A percentile compares a stretch with the other conserved stretches of the same genome.
phyloP scores from a whole-genome alignment of 2,113 vertebrate genomes.

The Daphoenositta chrysoptera region DNA sequence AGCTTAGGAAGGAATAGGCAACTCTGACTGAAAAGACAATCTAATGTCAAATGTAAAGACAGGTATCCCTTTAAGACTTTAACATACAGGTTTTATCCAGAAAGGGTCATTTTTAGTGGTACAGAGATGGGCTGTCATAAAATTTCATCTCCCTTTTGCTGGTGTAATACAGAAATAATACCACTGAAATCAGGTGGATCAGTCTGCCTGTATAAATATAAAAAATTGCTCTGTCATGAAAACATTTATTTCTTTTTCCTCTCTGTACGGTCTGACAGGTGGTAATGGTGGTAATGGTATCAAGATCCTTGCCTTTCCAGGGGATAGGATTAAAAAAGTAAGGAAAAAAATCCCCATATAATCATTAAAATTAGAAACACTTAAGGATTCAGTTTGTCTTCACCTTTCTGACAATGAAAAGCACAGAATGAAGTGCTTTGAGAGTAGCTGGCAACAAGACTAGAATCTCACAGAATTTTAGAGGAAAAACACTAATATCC shows the following conservation, averaged over 20 bases:
- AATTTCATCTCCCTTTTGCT: neutral
- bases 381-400: neutral
- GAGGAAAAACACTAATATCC: neutral
- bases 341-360: neutral
- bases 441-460: neutral
- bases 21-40: neutral
- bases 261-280: neutral
- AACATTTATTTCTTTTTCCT: neutral
- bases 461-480: neutral
- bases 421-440: neutral
- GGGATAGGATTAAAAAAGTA: neutral
- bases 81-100: neutral
- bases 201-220: neutral
- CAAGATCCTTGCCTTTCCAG: neutral
- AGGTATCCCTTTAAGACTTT: neutral
- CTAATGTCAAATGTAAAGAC: neutral
- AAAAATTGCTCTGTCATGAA: neutral
- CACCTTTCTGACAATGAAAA: neutral
- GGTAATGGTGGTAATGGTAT: neutral
- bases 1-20: neutral
- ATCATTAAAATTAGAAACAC: neutral
- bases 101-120: neutral
- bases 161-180: neutral
- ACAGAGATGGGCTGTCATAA: neutral
- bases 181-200: neutral